Percentiles rank a stretch among this genome's conserved stretches.
Evolutionary conservation across 2,888 invertebrate species (phyloP).

Genomic region (Ophioninae sp.): DNA sequence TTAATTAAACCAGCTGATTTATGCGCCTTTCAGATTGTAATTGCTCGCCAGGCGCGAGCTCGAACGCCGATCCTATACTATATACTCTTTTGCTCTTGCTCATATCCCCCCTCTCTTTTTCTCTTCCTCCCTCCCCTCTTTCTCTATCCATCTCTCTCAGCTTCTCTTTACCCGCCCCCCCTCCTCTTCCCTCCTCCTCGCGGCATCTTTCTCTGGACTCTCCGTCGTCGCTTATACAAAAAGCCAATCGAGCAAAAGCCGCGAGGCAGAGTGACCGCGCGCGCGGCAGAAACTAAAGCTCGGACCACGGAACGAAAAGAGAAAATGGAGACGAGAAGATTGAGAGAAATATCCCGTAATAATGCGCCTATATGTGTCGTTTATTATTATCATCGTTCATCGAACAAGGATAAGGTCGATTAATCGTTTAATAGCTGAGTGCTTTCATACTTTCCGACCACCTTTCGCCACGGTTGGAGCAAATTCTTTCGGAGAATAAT

Average conservation of each 20-base stretch:
- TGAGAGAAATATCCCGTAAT: constrained; percentile 44
- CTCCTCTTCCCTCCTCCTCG: constrained; percentile 49
- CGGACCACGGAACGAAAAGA: constrained; percentile 32
- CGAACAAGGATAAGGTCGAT: constrained; percentile 37
- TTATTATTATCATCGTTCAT: constrained; percentile 48
- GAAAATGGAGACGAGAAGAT: constrained; percentile 48
- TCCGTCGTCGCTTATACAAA: constrained; percentile 56
- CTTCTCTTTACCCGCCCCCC: constrained; percentile 31
- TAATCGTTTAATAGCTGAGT: constrained; percentile 40
- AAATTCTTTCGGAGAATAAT: neutral
- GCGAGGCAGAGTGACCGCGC: constrained; percentile 60
- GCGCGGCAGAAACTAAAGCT: constrained; percentile 70
- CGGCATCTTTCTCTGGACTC: constrained; percentile 57
- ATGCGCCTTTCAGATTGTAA: constrained; percentile 81
- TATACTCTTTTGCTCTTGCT: constrained; percentile 58
- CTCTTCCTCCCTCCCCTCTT: constrained; percentile 31
- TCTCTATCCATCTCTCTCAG: constrained; percentile 40
- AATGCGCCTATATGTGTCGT: constrained; percentile 26
- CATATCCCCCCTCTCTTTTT: constrained; percentile 29
- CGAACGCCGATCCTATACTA: constrained; percentile 68
- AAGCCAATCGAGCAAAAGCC: constrained; percentile 65
- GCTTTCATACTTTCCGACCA: neutral
- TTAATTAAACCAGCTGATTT: constrained; percentile 80
- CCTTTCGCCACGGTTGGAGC: neutral
- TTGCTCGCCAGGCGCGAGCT: constrained; percentile 79